Conservation (phyloP, 2,888 invertebrate genomes). For the Pasiphila rectangulata region DNA sequence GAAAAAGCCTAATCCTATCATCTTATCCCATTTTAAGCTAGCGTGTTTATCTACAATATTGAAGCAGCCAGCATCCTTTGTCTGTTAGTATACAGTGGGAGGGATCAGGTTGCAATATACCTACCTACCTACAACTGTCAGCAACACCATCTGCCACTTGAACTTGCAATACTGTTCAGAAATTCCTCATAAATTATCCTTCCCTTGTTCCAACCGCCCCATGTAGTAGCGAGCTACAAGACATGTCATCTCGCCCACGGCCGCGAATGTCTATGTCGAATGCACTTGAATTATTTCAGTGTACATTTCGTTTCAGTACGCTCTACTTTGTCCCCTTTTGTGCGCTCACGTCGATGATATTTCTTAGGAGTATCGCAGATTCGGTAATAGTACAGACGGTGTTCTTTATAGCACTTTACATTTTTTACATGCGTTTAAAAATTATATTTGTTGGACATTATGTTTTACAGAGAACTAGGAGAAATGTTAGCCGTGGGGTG, state of each 20-base stretch:
- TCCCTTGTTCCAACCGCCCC: constrained; percentile 18
- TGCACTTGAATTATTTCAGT: constrained; percentile 72
- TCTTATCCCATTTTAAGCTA: too few species aligned
- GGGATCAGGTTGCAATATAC: background rate
- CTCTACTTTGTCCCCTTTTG: constrained; percentile 58
- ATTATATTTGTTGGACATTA: background rate
- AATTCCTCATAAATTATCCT: constrained; percentile 1
- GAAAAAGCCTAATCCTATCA: too few species aligned
- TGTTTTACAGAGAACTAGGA: background rate
- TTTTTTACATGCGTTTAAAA: background rate
- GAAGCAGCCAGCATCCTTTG: too few species aligned
- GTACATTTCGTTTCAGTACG: constrained; percentile 57
- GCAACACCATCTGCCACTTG: background rate
- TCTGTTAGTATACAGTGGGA: background rate
- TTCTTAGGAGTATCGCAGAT: constrained; percentile 45
- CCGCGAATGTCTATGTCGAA: constrained; percentile 64
- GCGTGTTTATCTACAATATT: too few species aligned
- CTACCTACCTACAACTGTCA: background rate
- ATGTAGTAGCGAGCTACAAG: constrained; percentile 39
- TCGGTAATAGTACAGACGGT: constrained; percentile 1
- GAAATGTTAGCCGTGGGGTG: too few species aligned
- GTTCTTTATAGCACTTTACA: background rate
- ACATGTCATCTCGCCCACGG: constrained; percentile 60
- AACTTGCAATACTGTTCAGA: constrained; percentile 6
- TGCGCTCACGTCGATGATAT: constrained; percentile 52